Evolutionary conservation across 2,888 invertebrate genomes (phyloP).

Genomic region (Hermodice carunculata): DNA sequence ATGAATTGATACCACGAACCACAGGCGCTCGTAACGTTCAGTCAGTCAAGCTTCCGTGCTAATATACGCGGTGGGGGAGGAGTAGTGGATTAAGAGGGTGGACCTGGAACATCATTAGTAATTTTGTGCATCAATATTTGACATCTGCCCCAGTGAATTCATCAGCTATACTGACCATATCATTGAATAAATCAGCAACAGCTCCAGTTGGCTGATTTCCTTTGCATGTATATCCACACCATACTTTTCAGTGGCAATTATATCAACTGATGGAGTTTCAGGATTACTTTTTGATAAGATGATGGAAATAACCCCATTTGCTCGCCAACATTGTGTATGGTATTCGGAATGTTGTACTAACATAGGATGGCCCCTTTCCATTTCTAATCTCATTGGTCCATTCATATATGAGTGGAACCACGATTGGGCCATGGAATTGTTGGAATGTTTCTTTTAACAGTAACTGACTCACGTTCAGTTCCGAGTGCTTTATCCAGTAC

Average conservation of each 20-base stretch:
- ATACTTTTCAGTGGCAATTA: slow-evolving; percentile 26
- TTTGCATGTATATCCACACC: slow-evolving; percentile 41
- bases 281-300: slow-evolving; percentile 41
- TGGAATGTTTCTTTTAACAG: slow-evolving; percentile 27
- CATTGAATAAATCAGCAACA: slow-evolving; percentile 32
- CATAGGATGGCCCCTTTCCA: slow-evolving; percentile 42
- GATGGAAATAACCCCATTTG: slow-evolving; percentile 43
- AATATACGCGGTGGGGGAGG: too few relatives aligned
- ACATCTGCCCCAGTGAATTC: slow-evolving; percentile 16
- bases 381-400: slow-evolving; percentile 40
- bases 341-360: slow-evolving; percentile 42
- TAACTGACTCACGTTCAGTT: slow-evolving; percentile 35
- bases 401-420: slow-evolving; percentile 43
- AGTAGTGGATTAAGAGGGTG: too few relatives aligned
- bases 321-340: slow-evolving; percentile 44
- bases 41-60: too few relatives aligned
- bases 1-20: background rate
- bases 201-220: slow-evolving; percentile 43
- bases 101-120: too few relatives aligned
- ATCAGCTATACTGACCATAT: slow-evolving; percentile 6
- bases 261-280: slow-evolving; percentile 40
- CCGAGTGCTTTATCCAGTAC: too few relatives aligned
- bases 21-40: too few relatives aligned
- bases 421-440: slow-evolving; percentile 26
- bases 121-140: slow-evolving; percentile 32